Conservation (phyloP, 2,113 vertebrate genomes). For the Corythoichthys haematopterus region DNA sequence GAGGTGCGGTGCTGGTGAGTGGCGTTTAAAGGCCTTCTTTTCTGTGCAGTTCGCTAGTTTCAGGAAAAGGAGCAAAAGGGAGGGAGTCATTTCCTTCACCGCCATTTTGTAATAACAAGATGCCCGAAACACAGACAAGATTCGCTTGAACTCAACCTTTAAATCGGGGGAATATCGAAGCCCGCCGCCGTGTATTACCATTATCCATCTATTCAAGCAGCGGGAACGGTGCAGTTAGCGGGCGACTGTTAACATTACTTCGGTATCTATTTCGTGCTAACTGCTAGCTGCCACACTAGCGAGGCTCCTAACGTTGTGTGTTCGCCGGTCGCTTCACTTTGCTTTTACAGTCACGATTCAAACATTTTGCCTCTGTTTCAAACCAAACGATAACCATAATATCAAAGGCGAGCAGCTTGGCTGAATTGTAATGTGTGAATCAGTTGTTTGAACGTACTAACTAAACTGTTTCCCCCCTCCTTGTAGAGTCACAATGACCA, state of each 20-base stretch:
- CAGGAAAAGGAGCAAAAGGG: constrained; percentile 63
- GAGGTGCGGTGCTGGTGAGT: constrained; percentile 57
- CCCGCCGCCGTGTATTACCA: background rate
- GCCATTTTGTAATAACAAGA: constrained; percentile 80
- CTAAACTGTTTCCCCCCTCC: background rate
- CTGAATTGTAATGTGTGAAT: background rate
- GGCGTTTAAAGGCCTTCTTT: constrained; percentile 27
- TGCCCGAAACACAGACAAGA: constrained; percentile 57
- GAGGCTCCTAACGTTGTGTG: constrained; percentile 4
- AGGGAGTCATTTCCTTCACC: constrained; percentile 77
- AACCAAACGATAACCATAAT: background rate
- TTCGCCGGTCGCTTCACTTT: background rate
- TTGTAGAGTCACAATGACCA: constrained; percentile 89
- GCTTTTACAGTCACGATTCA: background rate
- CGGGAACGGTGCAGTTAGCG: constrained; percentile 9
- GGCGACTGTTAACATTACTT: constrained; percentile 18
- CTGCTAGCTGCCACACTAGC: constrained; percentile 25
- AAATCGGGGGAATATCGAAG: background rate
- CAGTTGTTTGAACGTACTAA: constrained; percentile 12
- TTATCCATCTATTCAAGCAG: background rate
- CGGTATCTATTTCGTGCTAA: constrained; percentile 18
- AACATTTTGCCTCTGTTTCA: no score
- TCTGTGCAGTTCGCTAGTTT: constrained; percentile 54
- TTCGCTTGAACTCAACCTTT: constrained; percentile 14
- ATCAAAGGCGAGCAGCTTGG: no score